Evolutionary conservation across 1,140 invertebrate species (phyloP).

Genomic region (Drosophila pectinifera): DNA sequence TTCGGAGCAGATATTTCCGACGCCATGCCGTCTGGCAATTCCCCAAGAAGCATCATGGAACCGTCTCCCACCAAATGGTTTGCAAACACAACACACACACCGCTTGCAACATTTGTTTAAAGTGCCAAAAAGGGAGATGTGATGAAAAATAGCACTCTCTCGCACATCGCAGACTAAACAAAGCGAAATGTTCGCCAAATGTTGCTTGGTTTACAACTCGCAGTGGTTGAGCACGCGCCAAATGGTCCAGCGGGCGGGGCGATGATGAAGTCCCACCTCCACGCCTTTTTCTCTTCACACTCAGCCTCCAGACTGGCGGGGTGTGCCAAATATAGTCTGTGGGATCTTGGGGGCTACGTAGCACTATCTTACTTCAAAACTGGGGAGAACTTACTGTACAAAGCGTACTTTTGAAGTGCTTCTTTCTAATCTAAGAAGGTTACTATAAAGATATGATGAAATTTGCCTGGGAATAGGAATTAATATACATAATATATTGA

Average conservation of each 20-base stretch:
- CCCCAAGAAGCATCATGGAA: constrained; percentile 30
- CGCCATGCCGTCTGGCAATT: constrained; percentile 40
- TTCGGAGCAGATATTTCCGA: constrained; percentile 22
- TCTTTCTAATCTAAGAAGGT: neutral
- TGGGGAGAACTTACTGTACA: neutral
- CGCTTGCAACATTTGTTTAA: constrained; percentile 55
- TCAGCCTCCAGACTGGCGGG: constrained; percentile 12
- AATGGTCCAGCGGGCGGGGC: constrained; percentile 21
- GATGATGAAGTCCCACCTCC: constrained; percentile 10
- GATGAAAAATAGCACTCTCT: neutral
- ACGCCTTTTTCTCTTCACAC: neutral
- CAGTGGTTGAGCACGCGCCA: constrained; percentile 63
- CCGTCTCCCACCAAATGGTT: constrained; percentile 19
- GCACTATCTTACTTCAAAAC: constrained; percentile 32
- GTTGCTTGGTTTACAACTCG: constrained; percentile 15
- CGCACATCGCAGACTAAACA: constrained; percentile 63
- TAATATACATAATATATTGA: too few relatives aligned
- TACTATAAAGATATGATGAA: neutral
- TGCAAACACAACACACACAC: constrained; percentile 25
- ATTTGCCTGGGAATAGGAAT: neutral
- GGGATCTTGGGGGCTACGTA: constrained; percentile 12
- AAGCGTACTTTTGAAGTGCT: neutral
- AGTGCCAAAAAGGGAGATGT: constrained; percentile 16
- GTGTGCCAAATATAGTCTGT: constrained; percentile 31
- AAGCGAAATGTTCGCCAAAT: constrained; percentile 47